These are phyloP conservation scores for Danio kyathit DNA, from an alignment of 2,797 vertebrate species.

Conservation along the genomic window DNA sequence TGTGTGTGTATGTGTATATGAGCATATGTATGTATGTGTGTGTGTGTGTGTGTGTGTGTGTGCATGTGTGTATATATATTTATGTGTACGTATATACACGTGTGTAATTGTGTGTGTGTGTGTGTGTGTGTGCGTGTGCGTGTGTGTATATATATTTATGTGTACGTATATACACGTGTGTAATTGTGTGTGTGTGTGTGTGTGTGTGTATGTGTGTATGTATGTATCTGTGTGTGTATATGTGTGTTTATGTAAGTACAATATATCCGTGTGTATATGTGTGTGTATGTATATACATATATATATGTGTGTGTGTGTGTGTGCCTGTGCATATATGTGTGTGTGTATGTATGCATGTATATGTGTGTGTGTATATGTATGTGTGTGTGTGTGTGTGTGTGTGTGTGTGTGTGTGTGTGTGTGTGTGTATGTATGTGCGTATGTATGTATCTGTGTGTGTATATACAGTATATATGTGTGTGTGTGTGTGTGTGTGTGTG, in stretches of 20 bases:
- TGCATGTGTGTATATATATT: neutral
- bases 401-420: too few relatives aligned
- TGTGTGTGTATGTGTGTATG: conserved; percentile 45
- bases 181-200: conserved; percentile 69
- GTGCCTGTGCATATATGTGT: conserved; percentile 83
- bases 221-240: conserved; percentile 11
- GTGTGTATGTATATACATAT: too few relatives aligned
- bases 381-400: too few relatives aligned
- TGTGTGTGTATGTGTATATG: too few relatives aligned
- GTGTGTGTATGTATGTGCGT: too few relatives aligned
- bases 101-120: too few relatives aligned
- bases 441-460: neutral
- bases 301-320: neutral
- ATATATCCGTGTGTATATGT: neutral
- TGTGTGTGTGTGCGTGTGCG: neutral
- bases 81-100: neutral
- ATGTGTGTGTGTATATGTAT: too few relatives aligned
- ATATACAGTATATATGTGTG: too few relatives aligned
- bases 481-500: neutral
- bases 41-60: neutral
- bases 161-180: conserved; percentile 46
- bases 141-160: conserved; percentile 36
- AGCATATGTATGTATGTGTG: neutral
- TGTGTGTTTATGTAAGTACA: too few relatives aligned
- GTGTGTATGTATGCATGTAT: too few relatives aligned